Conservation (phyloP, 1,140 invertebrate species). For the Megathymus violae region DNA sequence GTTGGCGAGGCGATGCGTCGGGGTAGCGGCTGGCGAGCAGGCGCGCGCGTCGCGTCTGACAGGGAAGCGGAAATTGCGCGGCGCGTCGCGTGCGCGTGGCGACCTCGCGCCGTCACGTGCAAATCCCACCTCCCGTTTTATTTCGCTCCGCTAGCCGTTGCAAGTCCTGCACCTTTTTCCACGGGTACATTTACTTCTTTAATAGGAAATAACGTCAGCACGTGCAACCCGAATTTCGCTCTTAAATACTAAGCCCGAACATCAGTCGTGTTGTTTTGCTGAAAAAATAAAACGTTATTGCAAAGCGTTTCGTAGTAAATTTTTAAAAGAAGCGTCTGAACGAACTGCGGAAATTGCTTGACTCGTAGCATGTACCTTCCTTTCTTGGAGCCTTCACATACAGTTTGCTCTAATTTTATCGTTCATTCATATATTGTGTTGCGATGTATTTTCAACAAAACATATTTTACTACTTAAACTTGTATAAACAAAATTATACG, state of each 20-base stretch:
- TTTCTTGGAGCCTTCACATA: conserved; percentile 14
- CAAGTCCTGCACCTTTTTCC: conserved; percentile 51
- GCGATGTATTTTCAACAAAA: too few species aligned
- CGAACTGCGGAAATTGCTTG: conserved; percentile 24
- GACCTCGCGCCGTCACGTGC: conserved; percentile 35
- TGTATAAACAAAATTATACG: too few species aligned
- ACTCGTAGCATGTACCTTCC: conserved; percentile 5
- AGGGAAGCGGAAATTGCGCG: conserved; percentile 75
- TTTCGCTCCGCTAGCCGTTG: conserved; percentile 54
- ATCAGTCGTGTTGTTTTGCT: conserved; percentile 16
- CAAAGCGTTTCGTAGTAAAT: conserved; percentile 17
- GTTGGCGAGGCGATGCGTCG: conserved; percentile 16
- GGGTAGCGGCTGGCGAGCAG: conserved; percentile 35
- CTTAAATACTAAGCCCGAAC: conserved; percentile 22
- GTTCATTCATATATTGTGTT: too few species aligned
- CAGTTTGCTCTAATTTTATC: too few species aligned
- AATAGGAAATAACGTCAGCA: conserved; percentile 30
- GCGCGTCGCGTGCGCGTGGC: conserved; percentile 71
- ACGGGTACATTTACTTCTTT: conserved; percentile 15
- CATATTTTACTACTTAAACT: too few species aligned
- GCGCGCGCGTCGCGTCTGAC: conserved; percentile 63
- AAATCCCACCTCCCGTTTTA: conserved; percentile 46
- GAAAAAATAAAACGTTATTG: conserved; percentile 7
- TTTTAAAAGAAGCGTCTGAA: conserved; percentile 24
- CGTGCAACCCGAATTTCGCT: conserved; percentile 29